Conservation (phyloP, 2,113 vertebrate species). For the Siphamia tubifer region DNA sequence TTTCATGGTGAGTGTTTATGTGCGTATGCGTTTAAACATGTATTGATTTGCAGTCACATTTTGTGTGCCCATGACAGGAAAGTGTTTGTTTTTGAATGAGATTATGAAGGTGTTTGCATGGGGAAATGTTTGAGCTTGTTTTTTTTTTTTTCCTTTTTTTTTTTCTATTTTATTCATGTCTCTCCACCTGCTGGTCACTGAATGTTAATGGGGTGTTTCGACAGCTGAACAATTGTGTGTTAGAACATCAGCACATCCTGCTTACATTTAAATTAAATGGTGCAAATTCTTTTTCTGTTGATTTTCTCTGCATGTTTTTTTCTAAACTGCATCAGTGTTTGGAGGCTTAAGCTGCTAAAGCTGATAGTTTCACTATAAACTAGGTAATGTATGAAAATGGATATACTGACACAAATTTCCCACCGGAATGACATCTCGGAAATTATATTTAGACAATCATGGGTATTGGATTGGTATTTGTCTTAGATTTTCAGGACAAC, state of each 20-base stretch:
- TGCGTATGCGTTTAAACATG: constrained; percentile 3
- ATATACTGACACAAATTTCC: background rate
- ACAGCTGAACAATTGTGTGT: background rate
- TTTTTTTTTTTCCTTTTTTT: too few species aligned
- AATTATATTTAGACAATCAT: too few species aligned
- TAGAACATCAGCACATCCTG: background rate
- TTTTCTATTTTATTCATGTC: background rate
- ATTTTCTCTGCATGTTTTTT: background rate
- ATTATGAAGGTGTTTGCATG: background rate
- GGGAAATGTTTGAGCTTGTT: background rate
- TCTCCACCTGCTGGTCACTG: background rate
- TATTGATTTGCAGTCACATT: background rate
- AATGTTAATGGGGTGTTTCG: background rate
- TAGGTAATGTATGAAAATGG: background rate
- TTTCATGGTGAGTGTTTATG: constrained; percentile 9
- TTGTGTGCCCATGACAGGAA: background rate
- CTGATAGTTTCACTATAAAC: background rate
- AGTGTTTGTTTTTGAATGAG: background rate
- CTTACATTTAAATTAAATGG: background rate
- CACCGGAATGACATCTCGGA: too few species aligned
- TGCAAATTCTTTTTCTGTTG: background rate
- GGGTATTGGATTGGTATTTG: background rate
- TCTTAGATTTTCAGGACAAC: background rate
- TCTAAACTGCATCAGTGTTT: background rate
- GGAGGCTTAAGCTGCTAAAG: background rate